Conservation (phyloP, 2,113 vertebrate genomes). For the Pelodiscus sinensis region DNA sequence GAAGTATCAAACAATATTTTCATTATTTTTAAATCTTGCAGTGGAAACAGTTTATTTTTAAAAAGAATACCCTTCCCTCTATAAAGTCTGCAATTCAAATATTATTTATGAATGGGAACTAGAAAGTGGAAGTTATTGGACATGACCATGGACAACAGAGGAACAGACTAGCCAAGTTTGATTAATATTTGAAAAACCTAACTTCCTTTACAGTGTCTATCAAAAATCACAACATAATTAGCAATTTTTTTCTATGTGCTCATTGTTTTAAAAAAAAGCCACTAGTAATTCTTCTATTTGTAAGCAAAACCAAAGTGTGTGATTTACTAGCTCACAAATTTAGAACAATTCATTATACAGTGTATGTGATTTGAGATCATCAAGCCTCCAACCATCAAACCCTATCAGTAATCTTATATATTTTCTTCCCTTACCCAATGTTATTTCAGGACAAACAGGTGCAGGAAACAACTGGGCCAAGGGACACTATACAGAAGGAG, state of each 20-base stretch:
- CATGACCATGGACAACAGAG: background rate
- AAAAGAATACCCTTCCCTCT: background rate
- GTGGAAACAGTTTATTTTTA: background rate
- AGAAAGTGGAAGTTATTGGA: background rate
- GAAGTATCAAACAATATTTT: background rate
- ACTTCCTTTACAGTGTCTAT: background rate
- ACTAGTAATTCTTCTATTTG: background rate
- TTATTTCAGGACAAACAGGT: conserved; percentile 90
- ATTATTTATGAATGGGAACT: background rate
- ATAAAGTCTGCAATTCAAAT: background rate
- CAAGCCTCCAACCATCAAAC: background rate
- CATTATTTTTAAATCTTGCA: background rate
- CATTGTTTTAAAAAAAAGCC: background rate
- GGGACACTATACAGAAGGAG: conserved; percentile 95
- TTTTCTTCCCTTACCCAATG: conserved; percentile 31
- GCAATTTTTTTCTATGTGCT: background rate
- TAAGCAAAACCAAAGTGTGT: background rate
- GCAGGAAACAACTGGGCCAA: conserved; percentile 97
- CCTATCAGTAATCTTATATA: background rate
- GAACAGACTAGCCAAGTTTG: background rate
- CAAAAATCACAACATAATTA: background rate
- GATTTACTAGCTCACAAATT: background rate
- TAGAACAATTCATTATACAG: background rate
- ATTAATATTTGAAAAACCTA: background rate
- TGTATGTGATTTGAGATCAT: background rate